Percentiles rank a stretch among this genome's conserved stretches.
These are phyloP conservation scores for Gasterosteus nipponicus DNA, from an alignment of 2,113 vertebrate species.

Conservation along the genomic window DNA sequence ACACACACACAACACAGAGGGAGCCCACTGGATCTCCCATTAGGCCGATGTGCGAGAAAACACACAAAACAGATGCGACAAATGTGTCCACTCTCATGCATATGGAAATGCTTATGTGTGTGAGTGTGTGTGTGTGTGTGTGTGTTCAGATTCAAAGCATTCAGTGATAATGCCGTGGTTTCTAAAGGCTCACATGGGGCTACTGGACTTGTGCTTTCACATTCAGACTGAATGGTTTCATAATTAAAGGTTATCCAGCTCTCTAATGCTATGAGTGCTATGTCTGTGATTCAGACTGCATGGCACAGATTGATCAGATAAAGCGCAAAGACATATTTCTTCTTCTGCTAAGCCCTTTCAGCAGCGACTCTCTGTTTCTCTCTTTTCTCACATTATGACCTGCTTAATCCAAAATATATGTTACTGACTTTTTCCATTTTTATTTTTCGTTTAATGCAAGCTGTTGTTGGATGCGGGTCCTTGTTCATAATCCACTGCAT, in stretches of 20 bases:
- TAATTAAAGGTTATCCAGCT: conserved; percentile 75
- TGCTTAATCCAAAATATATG: neutral
- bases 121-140: conserved; percentile 22
- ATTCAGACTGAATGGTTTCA: conserved; percentile 53
- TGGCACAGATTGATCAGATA: conserved; percentile 70
- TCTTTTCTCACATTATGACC: neutral
- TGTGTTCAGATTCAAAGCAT: conserved; percentile 52
- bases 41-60: conserved; percentile 59
- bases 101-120: conserved; percentile 68
- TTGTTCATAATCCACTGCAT: conserved; percentile 8
- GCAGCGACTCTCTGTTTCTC: no score
- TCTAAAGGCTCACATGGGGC: conserved; percentile 59
- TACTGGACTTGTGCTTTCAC: conserved; percentile 25
- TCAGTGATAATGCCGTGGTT: conserved; percentile 53
- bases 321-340: conserved; percentile 51
- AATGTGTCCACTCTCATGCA: conserved; percentile 72
- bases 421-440: neutral
- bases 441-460: neutral
- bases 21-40: conserved; percentile 61
- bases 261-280: conserved; percentile 57
- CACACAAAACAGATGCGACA: conserved; percentile 59
- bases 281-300: conserved; percentile 64
- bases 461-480: conserved; percentile 2
- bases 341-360: conserved; percentile 68
- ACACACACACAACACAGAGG: conserved; percentile 41